Evolutionary conservation across 2,888 invertebrate genomes (phyloP), one percentile per base, ranked within the genome.

Genomic region (Dryobota labecula): DNA sequence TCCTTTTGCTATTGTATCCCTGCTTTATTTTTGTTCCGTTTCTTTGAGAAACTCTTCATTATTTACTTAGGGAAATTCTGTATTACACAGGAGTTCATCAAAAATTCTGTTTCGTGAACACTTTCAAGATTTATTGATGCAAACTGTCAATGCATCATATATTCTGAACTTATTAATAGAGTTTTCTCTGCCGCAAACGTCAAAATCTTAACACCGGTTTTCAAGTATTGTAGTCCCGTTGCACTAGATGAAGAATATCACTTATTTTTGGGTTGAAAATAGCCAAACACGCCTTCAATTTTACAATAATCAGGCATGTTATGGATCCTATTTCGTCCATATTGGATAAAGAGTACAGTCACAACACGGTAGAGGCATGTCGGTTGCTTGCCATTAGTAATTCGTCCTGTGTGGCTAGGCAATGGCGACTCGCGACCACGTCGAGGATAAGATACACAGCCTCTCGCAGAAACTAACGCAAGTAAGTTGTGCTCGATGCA

Each of bases 361-460:
- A 90, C 91, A 92, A 92, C 83, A 81, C 79, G 71, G 89, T 80
- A 84, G 82, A 88, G 89, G 93, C 92, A 93, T 92, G 92, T 87
- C 90, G 90, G 90, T 90, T 90, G 92, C 92, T 92, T 92, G 90
- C 91, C 91, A 89, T 93, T 86, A 92, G 93, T 95, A 95, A 95
- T 92, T 87, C 92, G 91, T 96, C 92, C 92, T 95, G 91, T 96
- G 95, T 95, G 94, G 93, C 90, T 96, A 97, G 97, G 97, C 97
- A 92, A 97, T 97, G 96, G 97, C 97, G 96, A 96, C 97, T 92
- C 97, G 97, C 93, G 97, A 97, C 90, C 96, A 97, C 96, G 97
- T 97, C 93, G 97, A 97, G 96, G 97, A 97, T 96, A 97, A 97
- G 97, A 97, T 97, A 93, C 97, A 97, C 96, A 95, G 96, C 96